A percentile compares a stretch with the other conserved stretches of the same genome.
phyloP scores from a whole-genome alignment of 1,140 invertebrate genomes.

The Oryzaephilus surinamensis region DNA sequence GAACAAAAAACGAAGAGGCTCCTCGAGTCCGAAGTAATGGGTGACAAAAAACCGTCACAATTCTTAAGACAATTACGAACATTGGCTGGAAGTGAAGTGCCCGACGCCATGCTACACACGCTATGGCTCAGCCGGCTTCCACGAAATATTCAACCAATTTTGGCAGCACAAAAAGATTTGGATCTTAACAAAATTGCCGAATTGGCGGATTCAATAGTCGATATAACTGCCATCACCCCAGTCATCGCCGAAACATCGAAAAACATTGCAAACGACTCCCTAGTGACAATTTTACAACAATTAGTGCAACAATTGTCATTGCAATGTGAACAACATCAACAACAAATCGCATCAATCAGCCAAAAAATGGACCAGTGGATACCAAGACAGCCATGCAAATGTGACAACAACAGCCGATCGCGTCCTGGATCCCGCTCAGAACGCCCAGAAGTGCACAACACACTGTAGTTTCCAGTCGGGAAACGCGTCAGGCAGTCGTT shows the following conservation, averaged over 20 bases:
- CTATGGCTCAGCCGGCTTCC: constrained; percentile 17
- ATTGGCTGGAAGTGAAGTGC: constrained; percentile 6
- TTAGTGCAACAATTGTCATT: too few relatives aligned
- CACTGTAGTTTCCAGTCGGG: constrained; percentile 1
- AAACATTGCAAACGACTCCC: too few relatives aligned
- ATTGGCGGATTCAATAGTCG: constrained; percentile 37
- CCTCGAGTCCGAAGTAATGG: constrained; percentile 26
- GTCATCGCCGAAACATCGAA: too few relatives aligned
- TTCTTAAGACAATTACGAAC: constrained; percentile 19
- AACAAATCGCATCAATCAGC: background rate
- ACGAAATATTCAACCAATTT: constrained; percentile 9
- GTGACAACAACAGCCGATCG: background rate
- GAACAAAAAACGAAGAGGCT: constrained; percentile 22
- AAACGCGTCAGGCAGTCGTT: constrained; percentile 1
- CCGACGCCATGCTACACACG: constrained; percentile 9
- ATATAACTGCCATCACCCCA: too few relatives aligned
- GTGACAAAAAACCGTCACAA: constrained; percentile 28
- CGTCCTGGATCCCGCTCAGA: background rate
- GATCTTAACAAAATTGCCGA: constrained; percentile 24
- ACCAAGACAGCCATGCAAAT: too few relatives aligned
- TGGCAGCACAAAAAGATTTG: constrained; percentile 11
- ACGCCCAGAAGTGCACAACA: background rate
- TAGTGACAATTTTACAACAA: too few relatives aligned
- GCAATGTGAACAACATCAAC: background rate
- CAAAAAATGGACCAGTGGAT: too few relatives aligned